phyloP scores from a whole-genome alignment of 2,888 invertebrate species.

The Linnaemya vulpina region DNA sequence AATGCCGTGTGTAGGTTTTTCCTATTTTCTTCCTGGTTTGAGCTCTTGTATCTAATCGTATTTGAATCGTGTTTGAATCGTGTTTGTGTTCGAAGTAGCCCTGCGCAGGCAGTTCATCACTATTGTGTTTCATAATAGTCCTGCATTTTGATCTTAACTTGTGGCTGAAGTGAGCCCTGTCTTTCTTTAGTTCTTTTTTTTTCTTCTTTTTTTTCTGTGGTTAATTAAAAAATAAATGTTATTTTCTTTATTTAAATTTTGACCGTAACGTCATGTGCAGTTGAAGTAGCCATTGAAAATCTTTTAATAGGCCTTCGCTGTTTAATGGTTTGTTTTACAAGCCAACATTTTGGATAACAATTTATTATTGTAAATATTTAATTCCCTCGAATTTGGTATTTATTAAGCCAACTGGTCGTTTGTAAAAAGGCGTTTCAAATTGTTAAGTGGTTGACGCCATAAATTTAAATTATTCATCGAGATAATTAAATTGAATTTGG shows the following conservation, averaged over 20 bases:
- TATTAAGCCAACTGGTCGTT: constrained; percentile 62
- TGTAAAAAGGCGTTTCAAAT: constrained; percentile 76
- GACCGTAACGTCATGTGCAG: constrained; percentile 61
- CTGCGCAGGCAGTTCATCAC: constrained; percentile 56
- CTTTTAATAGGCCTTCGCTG: constrained; percentile 45
- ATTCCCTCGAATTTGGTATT: constrained; percentile 27
- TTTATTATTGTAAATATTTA: constrained; percentile 69
- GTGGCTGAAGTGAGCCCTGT: constrained; percentile 66
- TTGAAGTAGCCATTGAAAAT: constrained; percentile 64
- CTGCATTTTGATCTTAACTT: constrained; percentile 65
- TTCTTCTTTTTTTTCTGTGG: constrained; percentile 9
- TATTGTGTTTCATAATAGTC: constrained; percentile 45
- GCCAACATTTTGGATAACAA: constrained; percentile 50
- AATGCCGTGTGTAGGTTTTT: constrained; percentile 24
- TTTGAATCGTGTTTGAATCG: too few species aligned
- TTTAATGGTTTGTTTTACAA: constrained; percentile 58
- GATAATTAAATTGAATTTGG: constrained; percentile 72
- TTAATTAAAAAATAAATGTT: neutral
- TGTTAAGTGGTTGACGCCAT: constrained; percentile 78
- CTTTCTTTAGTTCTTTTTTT: too few species aligned
- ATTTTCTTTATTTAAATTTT: constrained; percentile 12
- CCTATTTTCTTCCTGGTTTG: neutral
- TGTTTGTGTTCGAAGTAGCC: constrained; percentile 58
- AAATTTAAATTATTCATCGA: constrained; percentile 67
- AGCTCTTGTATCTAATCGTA: constrained; percentile 28